A percentile compares a stretch with the other conserved stretches of the same genome.
phyloP scores from a whole-genome alignment of 1,140 invertebrate species.

The Aphaenogaster rudis region DNA sequence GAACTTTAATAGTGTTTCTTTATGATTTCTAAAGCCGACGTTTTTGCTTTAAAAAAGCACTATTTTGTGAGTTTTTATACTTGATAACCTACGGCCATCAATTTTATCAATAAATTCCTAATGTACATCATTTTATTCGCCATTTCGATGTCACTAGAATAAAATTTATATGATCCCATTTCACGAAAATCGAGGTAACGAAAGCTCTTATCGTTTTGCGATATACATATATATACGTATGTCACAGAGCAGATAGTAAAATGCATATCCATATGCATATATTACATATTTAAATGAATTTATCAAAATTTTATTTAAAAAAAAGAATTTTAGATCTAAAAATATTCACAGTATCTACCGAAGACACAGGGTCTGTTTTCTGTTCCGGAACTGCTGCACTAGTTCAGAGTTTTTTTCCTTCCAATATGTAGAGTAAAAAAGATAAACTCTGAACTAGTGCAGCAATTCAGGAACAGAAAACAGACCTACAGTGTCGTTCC shows the following conservation, averaged over 20 bases:
- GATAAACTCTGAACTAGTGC: too few relatives aligned
- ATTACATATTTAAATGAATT: too few relatives aligned
- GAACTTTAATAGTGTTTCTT: neutral
- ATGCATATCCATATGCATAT: neutral
- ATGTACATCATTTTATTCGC: neutral
- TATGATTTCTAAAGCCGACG: neutral
- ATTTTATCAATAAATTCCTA: neutral
- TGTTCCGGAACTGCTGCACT: too few relatives aligned
- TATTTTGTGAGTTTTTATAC: too few relatives aligned
- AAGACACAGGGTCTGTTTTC: too few relatives aligned
- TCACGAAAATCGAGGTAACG: neutral
- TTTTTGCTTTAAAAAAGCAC: neutral
- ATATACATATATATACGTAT: neutral
- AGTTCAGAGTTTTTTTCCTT: too few relatives aligned
- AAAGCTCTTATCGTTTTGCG: neutral
- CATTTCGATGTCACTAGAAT: neutral
- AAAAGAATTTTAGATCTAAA: too few relatives aligned
- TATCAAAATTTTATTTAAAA: too few relatives aligned
- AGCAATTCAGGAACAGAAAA: too few relatives aligned
- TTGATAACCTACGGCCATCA: neutral
- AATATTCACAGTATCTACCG: too few relatives aligned
- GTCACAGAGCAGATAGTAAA: neutral
- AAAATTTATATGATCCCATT: neutral
- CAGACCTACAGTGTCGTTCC: too few relatives aligned
- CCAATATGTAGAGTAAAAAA: too few relatives aligned